These are phyloP conservation scores for Diachasma alloeum DNA, from an alignment of 1,140 invertebrate species.

Conservation along the genomic window DNA sequence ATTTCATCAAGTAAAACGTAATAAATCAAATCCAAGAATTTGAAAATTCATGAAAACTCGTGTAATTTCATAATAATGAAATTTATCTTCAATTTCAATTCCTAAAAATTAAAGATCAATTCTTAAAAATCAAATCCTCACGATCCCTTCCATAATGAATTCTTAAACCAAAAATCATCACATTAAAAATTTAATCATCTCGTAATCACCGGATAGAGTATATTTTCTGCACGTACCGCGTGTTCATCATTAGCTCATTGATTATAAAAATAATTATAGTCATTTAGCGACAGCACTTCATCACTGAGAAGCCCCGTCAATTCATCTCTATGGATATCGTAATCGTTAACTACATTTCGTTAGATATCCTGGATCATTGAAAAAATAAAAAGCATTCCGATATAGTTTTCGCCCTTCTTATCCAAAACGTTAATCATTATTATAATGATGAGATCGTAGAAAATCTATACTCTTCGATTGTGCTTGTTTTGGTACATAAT, in stretches of 20 bases:
- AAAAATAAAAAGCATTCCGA: constrained; percentile 51
- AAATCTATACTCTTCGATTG: constrained; percentile 6
- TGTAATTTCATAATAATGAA: too few relatives aligned
- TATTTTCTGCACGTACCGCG: not conserved
- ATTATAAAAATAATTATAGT: constrained; percentile 54
- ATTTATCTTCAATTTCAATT: too few relatives aligned
- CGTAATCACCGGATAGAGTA: not conserved
- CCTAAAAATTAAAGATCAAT: too few relatives aligned
- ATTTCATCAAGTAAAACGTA: too few relatives aligned
- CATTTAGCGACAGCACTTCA: constrained; percentile 52
- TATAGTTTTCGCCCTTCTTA: constrained; percentile 44
- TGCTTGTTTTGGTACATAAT: constrained; percentile 18
- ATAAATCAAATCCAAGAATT: too few relatives aligned
- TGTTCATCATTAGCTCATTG: constrained; percentile 17
- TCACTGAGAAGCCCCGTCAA: too few relatives aligned
- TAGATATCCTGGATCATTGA: not conserved
- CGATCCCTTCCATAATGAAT: too few relatives aligned
- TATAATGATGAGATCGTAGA: constrained; percentile 29
- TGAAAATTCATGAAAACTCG: too few relatives aligned
- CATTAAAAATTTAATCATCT: not conserved
- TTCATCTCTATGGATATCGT: too few relatives aligned
- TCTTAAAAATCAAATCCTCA: too few relatives aligned
- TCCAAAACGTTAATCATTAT: constrained; percentile 48
- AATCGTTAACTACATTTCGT: not conserved
- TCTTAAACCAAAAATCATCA: not conserved